Evolutionary conservation across 2,797 vertebrate species (phyloP).

Genomic region (Acanthopagrus latus): DNA sequence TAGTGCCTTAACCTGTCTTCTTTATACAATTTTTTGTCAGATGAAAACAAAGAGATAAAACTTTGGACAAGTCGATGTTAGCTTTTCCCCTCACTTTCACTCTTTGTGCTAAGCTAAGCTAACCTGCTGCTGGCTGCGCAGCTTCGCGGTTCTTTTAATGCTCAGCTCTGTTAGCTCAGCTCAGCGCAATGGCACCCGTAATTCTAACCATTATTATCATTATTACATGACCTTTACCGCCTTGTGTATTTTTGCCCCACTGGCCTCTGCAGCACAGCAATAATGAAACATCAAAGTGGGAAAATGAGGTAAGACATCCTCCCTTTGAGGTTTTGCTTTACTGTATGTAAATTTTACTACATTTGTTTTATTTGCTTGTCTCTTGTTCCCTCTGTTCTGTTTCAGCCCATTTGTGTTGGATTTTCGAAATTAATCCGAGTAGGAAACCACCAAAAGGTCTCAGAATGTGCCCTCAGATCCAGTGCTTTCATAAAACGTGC

Average conservation of each 20-base stretch:
- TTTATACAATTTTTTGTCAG: too few relatives aligned
- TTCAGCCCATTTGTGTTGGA: not conserved
- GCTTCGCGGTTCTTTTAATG: not conserved
- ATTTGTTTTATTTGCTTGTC: constrained; percentile 13
- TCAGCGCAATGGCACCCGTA: not conserved
- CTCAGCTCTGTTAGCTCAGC: not conserved
- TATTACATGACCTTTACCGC: constrained; percentile 3
- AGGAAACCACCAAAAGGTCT: constrained; percentile 3
- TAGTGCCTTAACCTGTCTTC: too few relatives aligned
- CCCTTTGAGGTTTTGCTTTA: constrained; percentile 46
- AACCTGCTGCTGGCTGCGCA: not conserved
- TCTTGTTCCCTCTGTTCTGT: constrained; percentile 30
- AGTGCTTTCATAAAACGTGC: not conserved
- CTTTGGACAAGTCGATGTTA: not conserved
- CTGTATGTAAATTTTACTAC: constrained; percentile 29
- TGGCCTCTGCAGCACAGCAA: constrained; percentile 32
- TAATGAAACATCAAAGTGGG: constrained; percentile 54
- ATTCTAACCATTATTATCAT: constrained; percentile 11
- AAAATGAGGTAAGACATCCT: constrained; percentile 20
- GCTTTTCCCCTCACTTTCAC: not conserved
- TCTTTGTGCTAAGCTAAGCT: not conserved
- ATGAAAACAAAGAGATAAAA: not conserved
- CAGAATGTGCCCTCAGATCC: not conserved
- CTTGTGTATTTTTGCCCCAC: not conserved
- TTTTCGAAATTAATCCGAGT: constrained; percentile 3